Percentiles rank a stretch among this genome's conserved stretches.
Conservation (phyloP, 2,797 vertebrate genomes). For the Leptoclinus maculatus region DNA sequence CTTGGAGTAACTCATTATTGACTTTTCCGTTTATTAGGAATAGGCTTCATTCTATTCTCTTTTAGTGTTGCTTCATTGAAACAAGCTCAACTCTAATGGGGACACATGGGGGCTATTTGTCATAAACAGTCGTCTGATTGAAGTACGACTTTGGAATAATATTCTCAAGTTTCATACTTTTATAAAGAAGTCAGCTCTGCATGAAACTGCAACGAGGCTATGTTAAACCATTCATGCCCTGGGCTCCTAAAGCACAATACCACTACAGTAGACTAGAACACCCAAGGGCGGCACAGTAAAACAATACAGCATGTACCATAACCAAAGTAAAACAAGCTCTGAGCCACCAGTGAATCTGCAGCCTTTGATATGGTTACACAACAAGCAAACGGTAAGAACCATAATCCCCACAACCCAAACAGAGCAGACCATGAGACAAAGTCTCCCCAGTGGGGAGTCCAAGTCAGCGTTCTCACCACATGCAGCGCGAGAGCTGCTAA, state of each 20-base stretch:
- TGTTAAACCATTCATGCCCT: not conserved
- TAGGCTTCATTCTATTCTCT: not conserved
- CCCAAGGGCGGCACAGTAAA: not conserved
- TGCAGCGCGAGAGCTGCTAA: conserved; percentile 63
- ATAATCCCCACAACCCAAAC: conserved; percentile 62
- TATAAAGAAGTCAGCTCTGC: not conserved
- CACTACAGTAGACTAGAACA: not conserved
- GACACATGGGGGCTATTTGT: not conserved
- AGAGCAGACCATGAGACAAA: conserved; percentile 36
- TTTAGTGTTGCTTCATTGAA: not conserved
- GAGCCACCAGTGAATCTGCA: conserved; percentile 31
- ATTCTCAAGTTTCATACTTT: not conserved
- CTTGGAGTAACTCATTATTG: not conserved
- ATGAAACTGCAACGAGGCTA: not conserved
- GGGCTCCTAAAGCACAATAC: not conserved
- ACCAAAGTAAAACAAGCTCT: conserved; percentile 2
- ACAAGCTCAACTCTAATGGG: not conserved
- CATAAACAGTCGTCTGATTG: not conserved
- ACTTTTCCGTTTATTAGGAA: not conserved
- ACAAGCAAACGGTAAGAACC: conserved; percentile 39
- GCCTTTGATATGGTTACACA: conserved; percentile 47
- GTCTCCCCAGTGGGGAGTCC: conserved; percentile 46
- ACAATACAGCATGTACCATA: not conserved
- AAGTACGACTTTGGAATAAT: not conserved
- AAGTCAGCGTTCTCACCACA: conserved; percentile 60